Evolutionary conservation across 30 jellyfish, hydroid and myxozoan species (phyloP).

Genomic region (Haliclystus octoradiatus): DNA sequence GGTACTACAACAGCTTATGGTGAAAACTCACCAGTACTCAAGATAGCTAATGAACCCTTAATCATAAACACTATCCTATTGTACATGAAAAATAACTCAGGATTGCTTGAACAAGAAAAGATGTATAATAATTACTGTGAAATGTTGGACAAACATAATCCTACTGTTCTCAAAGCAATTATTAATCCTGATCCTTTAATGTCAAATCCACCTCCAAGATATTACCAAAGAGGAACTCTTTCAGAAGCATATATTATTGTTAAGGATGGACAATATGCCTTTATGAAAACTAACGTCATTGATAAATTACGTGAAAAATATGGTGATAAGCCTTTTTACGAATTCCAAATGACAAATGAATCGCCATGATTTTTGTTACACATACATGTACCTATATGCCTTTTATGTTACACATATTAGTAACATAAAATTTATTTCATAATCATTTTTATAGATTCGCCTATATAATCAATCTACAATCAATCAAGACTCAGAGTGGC

Average conservation of each 20-base stretch:
- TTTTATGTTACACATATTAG: too few species aligned
- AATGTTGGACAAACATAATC: slow-evolving; percentile 1
- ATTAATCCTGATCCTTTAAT: slow-evolving; percentile 6
- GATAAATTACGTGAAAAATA: neutral
- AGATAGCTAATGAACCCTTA: neutral
- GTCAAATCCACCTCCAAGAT: neutral
- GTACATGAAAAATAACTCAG: neutral
- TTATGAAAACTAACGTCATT: neutral
- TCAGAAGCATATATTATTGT: slow-evolving; percentile 3
- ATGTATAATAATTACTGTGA: neutral
- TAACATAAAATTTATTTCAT: too few species aligned
- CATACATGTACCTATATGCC: too few species aligned
- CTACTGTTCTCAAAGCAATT: slow-evolving; percentile 5
- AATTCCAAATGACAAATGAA: neutral
- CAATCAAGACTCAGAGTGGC: too few species aligned
- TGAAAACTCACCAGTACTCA: slow-evolving; percentile 11
- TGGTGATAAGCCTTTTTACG: neutral
- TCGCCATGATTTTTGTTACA: too few species aligned
- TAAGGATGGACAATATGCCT: slow-evolving; percentile 2
- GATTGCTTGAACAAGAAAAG: neutral
- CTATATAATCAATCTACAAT: too few species aligned
- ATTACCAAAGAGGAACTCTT: neutral
- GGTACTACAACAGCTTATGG: slow-evolving; percentile 12
- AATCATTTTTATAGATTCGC: too few species aligned
- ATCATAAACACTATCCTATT: slow-evolving; percentile 5